Evolutionary conservation across 1,140 invertebrate genomes (phyloP).

Genomic region (Theocolax elegans): DNA sequence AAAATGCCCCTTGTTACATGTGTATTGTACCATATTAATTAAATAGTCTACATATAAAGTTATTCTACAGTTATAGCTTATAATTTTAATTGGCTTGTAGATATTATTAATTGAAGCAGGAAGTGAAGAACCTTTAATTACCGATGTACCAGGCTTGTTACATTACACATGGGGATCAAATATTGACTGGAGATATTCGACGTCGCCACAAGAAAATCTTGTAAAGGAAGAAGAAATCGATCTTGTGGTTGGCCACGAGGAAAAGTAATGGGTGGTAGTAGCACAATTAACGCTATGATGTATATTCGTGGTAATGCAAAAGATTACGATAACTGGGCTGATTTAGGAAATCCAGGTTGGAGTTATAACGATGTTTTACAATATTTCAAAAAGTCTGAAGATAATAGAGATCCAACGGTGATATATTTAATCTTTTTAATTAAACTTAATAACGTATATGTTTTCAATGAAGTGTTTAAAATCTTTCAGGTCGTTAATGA

Average conservation of each 20-base stretch:
- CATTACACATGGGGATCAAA: background rate
- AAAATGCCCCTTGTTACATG: too few species aligned
- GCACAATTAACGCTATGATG: constrained; percentile 1
- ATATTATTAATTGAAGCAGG: constrained; percentile 15
- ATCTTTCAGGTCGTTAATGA: constrained; percentile 58
- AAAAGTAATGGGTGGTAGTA: constrained; percentile 17
- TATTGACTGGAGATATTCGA: background rate
- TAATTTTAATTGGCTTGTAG: background rate
- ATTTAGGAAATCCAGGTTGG: constrained; percentile 71
- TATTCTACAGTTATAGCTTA: too few species aligned
- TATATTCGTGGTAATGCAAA: background rate
- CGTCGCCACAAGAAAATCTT: background rate
- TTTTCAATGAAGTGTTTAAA: constrained; percentile 69
- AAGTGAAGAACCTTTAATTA: constrained; percentile 4
- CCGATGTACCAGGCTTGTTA: background rate
- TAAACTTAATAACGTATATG: constrained; percentile 75
- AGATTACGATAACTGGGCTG: constrained; percentile 5
- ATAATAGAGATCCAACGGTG: constrained; percentile 24
- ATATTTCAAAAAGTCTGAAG: constrained; percentile 68
- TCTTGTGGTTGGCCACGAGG: background rate
- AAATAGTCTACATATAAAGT: too few species aligned
- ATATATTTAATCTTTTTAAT: constrained; percentile 79
- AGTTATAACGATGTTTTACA: constrained; percentile 69
- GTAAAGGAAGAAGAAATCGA: background rate
- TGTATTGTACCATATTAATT: too few species aligned